Evolutionary conservation across 1,140 invertebrate species (phyloP), one percentile per base, ranked within the genome.

Genomic region (Dendrolimus kikuchii): DNA sequence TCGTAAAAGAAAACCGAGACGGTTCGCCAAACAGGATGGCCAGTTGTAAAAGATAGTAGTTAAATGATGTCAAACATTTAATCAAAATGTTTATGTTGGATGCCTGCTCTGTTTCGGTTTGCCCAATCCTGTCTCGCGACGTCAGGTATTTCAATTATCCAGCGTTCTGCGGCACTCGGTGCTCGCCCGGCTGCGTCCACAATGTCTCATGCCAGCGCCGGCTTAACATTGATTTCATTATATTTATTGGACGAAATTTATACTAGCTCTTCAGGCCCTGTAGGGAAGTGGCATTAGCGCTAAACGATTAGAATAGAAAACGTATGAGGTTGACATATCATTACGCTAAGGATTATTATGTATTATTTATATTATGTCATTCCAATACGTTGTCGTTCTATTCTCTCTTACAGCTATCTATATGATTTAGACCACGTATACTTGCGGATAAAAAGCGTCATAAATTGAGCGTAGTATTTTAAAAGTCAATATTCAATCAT

Each of bases 141-240:
- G 38, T 50, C 50, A 60, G 62, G 52, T 60, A 64, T 64, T 64
- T 64, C 62, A 60, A 64, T 64, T 64, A 64, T 61, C 62, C 53
- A 46, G 41, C 51, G 53, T 61, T 51, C 54, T 49, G 50, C 42
- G 40, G 43, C 43, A 45, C 43, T 44, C 45, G 36, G 46, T 49
- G 51, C 7, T 41, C 47, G 49, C 10, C 53, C 59, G 59, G 44
- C 43, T 40, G 23, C 23, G 23, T 23, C 23, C 23, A 23, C 23
- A 23, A 23, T 23, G 23, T 23, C 23, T 23, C 23, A 23, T 23
- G 23, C 43, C 46, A 41, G 23, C 46, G 45, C 38, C 46, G 53
- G 40, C 55, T 40, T 49, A 53, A 55, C 55, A 64, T 61, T 55
- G 55, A 64, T 64, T 57, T 49, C 50, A 50, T 47, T 56, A 53